phyloP scores from a whole-genome alignment of 1,140 invertebrate species.

The Cotesia vestalis region DNA sequence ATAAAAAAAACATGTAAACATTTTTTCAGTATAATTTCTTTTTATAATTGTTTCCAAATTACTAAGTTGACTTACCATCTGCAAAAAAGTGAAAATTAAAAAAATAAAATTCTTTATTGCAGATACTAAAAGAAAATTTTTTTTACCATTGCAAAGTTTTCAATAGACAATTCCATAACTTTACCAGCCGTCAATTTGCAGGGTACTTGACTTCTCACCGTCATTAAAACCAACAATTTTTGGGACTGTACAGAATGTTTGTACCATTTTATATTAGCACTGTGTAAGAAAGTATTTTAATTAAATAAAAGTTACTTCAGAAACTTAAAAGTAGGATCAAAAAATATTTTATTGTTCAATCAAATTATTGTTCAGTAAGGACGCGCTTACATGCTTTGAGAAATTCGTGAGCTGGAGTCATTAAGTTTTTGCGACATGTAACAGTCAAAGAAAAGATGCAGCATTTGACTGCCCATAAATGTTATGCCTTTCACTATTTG shows the following conservation, averaged over 20 bases:
- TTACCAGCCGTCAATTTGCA: conserved; percentile 37
- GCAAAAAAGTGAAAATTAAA: no score
- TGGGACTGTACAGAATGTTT: conserved; percentile 24
- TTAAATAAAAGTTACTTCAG: no score
- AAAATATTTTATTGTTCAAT: no score
- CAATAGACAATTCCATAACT: conserved; percentile 31
- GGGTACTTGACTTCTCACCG: conserved; percentile 32
- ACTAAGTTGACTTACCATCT: no score
- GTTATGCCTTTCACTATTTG: neutral
- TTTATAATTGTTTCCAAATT: no score
- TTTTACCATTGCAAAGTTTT: conserved; percentile 27
- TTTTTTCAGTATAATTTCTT: no score
- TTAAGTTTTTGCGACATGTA: conserved; percentile 3
- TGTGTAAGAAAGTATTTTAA: neutral
- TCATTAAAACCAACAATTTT: conserved; percentile 39
- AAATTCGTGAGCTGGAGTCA: neutral
- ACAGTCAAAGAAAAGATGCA: conserved; percentile 14
- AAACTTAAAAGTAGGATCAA: no score
- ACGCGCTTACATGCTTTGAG: neutral
- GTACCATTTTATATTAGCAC: conserved; percentile 27
- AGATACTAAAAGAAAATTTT: no score
- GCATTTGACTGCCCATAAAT: neutral
- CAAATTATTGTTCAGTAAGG: no score
- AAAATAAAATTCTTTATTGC: no score
- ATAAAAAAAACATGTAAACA: no score